phyloP scores from a whole-genome alignment of 2,113 vertebrate species.

The Campylorhamphus procurvoides region DNA sequence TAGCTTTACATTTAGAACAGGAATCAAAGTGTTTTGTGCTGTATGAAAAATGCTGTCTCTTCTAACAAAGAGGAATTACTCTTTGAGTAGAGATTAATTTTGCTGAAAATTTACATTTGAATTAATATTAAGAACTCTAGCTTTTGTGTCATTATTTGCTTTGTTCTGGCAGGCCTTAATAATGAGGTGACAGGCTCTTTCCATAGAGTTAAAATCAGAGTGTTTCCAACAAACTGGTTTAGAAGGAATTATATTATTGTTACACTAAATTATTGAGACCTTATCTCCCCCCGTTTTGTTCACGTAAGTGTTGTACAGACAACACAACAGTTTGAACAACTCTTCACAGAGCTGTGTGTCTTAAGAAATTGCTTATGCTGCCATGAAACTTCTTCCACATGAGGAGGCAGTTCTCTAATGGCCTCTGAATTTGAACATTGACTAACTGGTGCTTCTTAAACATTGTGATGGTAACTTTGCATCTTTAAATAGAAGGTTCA shows the following conservation, averaged over 20 bases:
- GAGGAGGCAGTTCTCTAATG: neutral
- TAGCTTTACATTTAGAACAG: neutral
- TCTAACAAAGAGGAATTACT: neutral
- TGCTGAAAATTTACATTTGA: constrained; percentile 18
- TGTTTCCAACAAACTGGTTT: constrained; percentile 12
- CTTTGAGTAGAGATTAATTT: neutral
- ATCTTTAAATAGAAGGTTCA: neutral
- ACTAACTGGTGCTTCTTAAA: neutral
- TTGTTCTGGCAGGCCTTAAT: constrained; percentile 9
- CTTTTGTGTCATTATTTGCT: constrained; percentile 32
- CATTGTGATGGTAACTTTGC: neutral
- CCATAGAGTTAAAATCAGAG: constrained; percentile 5
- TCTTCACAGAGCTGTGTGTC: neutral
- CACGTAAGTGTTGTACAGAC: neutral
- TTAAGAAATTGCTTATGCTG: neutral
- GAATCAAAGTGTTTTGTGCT: neutral
- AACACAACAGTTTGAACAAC: neutral
- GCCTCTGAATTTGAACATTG: neutral
- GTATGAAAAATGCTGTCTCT: neutral
- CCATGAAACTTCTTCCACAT: neutral
- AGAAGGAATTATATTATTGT: constrained; percentile 16
- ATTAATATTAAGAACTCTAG: constrained; percentile 15
- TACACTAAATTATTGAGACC: constrained; percentile 19
- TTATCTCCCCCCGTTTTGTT: neutral
- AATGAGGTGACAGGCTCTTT: constrained; percentile 3